Percentiles rank a stretch among this genome's conserved stretches.
phyloP scores from a whole-genome alignment of 2,888 invertebrate species.

The Metacarcinus magister region DNA sequence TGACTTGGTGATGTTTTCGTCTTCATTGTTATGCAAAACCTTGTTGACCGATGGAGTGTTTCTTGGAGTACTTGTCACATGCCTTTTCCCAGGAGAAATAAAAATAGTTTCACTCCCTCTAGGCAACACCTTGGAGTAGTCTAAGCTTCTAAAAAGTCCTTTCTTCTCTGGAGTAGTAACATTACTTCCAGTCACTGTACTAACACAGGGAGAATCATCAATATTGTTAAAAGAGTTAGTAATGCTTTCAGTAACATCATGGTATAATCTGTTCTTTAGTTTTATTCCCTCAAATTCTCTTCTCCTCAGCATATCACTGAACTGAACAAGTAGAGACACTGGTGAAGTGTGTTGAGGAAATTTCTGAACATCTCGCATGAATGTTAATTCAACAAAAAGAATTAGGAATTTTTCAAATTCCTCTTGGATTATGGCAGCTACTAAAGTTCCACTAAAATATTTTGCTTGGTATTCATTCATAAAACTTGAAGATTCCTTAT shows the following conservation, averaged over 20 bases:
- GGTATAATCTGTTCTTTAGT: constrained; percentile 39
- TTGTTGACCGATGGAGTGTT: neutral
- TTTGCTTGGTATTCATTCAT: neutral
- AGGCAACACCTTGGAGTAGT: constrained; percentile 40
- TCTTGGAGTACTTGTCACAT: neutral
- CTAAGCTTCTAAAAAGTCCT: constrained; percentile 64
- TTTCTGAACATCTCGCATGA: constrained; percentile 63
- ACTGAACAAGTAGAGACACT: constrained; percentile 57
- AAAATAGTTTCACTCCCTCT: neutral
- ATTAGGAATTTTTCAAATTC: constrained; percentile 67
- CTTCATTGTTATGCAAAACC: neutral
- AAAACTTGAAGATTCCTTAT: neutral
- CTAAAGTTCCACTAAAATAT: neutral
- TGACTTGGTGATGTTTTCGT: neutral
- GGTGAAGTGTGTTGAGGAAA: constrained; percentile 57
- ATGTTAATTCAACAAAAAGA: constrained; percentile 71
- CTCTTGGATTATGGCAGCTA: constrained; percentile 22
- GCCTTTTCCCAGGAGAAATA: neutral
- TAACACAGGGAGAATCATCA: neutral
- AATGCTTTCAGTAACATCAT: neutral
- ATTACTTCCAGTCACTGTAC: neutral
- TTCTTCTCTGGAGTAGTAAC: constrained; percentile 37
- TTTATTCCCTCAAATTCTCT: constrained; percentile 66
- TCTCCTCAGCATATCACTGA: constrained; percentile 55
- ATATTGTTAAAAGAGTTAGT: neutral